These are phyloP conservation scores for Simalia tracyae DNA, from an alignment of 2,797 vertebrate species.

Conservation along the genomic window DNA sequence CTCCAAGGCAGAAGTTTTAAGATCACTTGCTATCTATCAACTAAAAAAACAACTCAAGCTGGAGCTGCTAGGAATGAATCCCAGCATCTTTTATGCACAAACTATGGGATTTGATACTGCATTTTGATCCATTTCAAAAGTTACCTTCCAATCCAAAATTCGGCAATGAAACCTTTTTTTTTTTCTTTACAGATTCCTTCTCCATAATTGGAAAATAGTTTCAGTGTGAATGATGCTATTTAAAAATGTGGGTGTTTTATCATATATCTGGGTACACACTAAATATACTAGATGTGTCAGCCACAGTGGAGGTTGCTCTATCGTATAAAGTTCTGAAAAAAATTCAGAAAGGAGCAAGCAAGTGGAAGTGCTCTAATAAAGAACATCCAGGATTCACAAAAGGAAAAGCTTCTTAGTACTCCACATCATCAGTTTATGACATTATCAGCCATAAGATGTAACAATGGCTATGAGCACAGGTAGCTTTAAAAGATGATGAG, in stretches of 20 bases:
- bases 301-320: background rate
- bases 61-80: background rate
- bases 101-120: background rate
- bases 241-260: background rate
- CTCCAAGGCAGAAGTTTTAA: background rate
- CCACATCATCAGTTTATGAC: too few relatives aligned
- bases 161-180: background rate
- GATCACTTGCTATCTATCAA: background rate
- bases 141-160: background rate
- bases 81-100: background rate
- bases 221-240: background rate
- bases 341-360: background rate
- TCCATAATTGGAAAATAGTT: background rate
- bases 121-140: background rate
- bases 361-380: background rate
- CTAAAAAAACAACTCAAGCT: background rate
- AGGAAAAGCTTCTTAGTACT: background rate
- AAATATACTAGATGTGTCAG: background rate
- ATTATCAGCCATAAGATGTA: background rate
- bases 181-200: too few relatives aligned
- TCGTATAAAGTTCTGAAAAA: background rate
- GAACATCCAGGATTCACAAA: background rate
- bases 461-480: background rate
- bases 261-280: background rate
- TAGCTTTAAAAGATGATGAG: background rate